These are phyloP conservation scores for Pterocles gutturalis DNA, from an alignment of 2,113 vertebrate species.

Conservation along the genomic window DNA sequence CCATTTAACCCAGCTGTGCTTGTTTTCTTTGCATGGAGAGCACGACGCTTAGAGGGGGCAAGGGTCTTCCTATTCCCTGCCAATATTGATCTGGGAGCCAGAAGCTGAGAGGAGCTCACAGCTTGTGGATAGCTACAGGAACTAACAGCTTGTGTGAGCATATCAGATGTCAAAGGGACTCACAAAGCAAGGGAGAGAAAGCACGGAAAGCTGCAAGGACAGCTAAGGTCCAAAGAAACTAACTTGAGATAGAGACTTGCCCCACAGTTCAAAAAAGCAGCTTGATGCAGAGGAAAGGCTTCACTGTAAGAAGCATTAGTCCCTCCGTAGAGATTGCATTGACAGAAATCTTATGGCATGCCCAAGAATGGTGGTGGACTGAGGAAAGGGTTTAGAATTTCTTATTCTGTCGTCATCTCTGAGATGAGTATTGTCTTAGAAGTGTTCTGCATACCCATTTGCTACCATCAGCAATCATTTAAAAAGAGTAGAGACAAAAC, in stretches of 20 bases:
- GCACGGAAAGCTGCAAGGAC: not conserved
- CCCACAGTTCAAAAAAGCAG: not conserved
- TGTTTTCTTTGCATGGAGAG: not conserved
- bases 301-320: not conserved
- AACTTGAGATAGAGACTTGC: not conserved
- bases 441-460: not conserved
- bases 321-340: not conserved
- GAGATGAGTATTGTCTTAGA: not conserved
- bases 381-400: not conserved
- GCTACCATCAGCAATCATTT: not conserved
- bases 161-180: not conserved
- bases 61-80: fast-evolving
- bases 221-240: not conserved
- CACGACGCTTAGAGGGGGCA: not conserved
- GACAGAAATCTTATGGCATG: not conserved
- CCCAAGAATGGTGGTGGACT: not conserved
- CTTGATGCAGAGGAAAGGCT: not conserved
- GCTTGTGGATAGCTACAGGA: not conserved
- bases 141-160: not conserved
- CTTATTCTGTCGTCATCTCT: not conserved
- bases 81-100: not conserved
- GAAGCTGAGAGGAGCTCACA: not conserved
- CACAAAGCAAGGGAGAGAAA: not conserved
- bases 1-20: not conserved
- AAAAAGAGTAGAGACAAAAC: not conserved